Percentiles rank a stretch among this genome's conserved stretches.
phyloP scores from a whole-genome alignment of 2,113 vertebrate genomes.

The Amblyopsis rosae region DNA sequence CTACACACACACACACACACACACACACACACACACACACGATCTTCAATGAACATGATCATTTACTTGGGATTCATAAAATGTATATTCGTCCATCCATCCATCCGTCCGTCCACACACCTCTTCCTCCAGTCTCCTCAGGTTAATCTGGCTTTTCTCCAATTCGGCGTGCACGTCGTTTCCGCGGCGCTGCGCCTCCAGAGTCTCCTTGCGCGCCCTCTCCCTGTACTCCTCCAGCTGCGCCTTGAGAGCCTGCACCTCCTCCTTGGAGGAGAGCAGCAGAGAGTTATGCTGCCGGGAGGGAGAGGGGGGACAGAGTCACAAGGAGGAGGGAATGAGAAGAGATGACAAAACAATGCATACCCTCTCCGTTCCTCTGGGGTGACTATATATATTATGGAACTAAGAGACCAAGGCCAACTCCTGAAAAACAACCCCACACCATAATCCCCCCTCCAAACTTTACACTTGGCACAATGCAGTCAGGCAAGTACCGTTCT shows the following conservation, averaged over 20 bases:
- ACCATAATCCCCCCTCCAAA: too few relatives aligned
- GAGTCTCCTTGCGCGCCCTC: constrained; percentile 83
- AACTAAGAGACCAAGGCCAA: too few relatives aligned
- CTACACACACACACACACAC: constrained; percentile 59
- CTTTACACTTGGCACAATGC: too few relatives aligned
- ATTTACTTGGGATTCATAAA: too few relatives aligned
- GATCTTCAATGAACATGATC: not conserved
- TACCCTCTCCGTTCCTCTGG: not conserved
- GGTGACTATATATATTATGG: too few relatives aligned
- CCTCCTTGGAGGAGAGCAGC: constrained; percentile 74
- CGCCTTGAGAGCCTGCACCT: constrained; percentile 70
- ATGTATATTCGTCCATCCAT: not conserved
- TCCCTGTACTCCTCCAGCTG: constrained; percentile 92
- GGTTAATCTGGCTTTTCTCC: constrained; percentile 74
- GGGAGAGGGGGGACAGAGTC: not conserved
- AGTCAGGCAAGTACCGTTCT: too few relatives aligned
- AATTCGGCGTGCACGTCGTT: constrained; percentile 82
- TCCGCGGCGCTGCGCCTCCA: constrained; percentile 83
- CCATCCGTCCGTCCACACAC: constrained; percentile 60
- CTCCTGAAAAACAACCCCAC: too few relatives aligned
- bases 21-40: not conserved
- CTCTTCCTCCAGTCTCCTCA: constrained; percentile 87
- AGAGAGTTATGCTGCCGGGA: constrained; percentile 80
- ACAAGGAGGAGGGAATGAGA: constrained; percentile 9
- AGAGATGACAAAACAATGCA: not conserved